Evolutionary conservation across 2,888 invertebrate genomes (phyloP), one percentile per base, ranked within the genome.

Genomic region (Neoaliturus tenellus): DNA sequence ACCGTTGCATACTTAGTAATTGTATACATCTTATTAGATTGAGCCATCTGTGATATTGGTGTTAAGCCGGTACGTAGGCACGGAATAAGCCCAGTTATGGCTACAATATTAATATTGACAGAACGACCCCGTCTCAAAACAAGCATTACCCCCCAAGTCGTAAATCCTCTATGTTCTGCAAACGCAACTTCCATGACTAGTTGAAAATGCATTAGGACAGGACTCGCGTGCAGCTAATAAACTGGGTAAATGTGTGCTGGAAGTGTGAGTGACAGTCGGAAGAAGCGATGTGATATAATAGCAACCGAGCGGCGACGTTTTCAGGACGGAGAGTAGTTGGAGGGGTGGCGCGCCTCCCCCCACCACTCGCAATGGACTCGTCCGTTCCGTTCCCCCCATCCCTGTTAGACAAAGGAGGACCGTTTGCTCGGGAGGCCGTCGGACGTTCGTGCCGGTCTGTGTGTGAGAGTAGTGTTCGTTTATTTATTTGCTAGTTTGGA

Each of bases 341-440:
- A 39, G 82, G 73, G 78, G 83, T 75, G 75, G 39, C 67, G 28
- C 78, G 3, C 75, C 39, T 39, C 78, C 78, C 55, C 75, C 83
- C 28, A 10, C 83, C 28, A 20, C 39, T 44, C 14, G 78, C 39
- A 78, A 78, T 83, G 83, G 83, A 83, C 83, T 83, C 82, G 82
- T 73, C 82, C 83, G 41, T 28, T 35, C 83, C 41, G 23, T 33
- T n/a, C 58, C 82, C 83, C 75, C 75, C 25, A 23, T 44, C 78
- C 75, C 78, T 25, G 82, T 33, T 75, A 83, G 83, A 83, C 83
- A 83, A 83, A 83, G 83, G 83, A 78, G 62, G 78, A 28, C 83
- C 62, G 78, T 48, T 39, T 33, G 67, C 20, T 28, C 20, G 48
- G 6, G 69, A 67, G 81, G 67, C 39, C 62, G 81, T 28, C 33